These are phyloP conservation scores for Chloromyia formosa DNA, from an alignment of 2,888 invertebrate species.

Conservation along the genomic window DNA sequence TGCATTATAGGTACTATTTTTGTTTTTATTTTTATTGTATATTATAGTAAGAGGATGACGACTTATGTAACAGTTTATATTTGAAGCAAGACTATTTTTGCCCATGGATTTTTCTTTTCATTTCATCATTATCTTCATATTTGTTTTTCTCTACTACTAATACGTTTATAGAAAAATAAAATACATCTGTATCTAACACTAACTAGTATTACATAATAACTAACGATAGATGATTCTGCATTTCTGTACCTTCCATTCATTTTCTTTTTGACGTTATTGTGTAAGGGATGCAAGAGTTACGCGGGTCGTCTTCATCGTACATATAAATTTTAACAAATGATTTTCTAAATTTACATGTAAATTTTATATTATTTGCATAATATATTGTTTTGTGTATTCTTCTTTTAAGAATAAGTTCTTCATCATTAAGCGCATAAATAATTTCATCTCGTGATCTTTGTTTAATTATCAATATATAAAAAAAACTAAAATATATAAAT, in stretches of 20 bases:
- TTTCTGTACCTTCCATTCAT: neutral
- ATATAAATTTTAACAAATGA: constrained; percentile 25
- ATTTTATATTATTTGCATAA: constrained; percentile 17
- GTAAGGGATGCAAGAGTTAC: neutral
- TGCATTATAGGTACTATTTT: constrained; percentile 33
- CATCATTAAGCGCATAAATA: constrained; percentile 48
- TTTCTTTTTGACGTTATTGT: constrained; percentile 19
- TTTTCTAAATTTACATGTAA: constrained; percentile 23
- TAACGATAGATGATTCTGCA: constrained; percentile 44
- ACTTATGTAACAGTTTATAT: constrained; percentile 33
- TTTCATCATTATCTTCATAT: constrained; percentile 8
- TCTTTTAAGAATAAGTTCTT: constrained; percentile 25
- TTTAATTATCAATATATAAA: neutral
- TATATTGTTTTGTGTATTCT: neutral
- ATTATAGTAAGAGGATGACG: constrained; percentile 24
- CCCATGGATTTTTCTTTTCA: neutral
- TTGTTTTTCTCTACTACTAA: constrained; percentile 35
- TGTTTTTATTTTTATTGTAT: no score
- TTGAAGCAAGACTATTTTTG: neutral
- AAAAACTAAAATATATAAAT: no score
- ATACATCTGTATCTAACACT: constrained; percentile 45
- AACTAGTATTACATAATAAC: constrained; percentile 45
- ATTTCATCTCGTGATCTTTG: constrained; percentile 11
- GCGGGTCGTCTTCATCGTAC: constrained; percentile 45
- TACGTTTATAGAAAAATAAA: constrained; percentile 48